These are phyloP conservation scores for Drosophila sp. DNA, from an alignment of 1,140 invertebrate species.

Conservation along the genomic window DNA sequence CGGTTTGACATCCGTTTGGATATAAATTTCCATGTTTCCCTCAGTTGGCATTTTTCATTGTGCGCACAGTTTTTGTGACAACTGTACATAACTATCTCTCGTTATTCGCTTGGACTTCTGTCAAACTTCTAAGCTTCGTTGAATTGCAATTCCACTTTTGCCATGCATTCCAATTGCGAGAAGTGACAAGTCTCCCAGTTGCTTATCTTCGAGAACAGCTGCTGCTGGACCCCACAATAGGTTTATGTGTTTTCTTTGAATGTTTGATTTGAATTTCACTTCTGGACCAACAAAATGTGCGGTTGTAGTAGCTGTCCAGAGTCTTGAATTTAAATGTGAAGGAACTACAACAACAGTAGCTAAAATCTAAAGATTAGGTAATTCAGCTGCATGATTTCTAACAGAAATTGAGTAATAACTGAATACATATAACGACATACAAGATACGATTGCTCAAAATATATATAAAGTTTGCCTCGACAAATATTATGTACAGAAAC, in stretches of 20 bases:
- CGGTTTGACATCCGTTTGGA: constrained; percentile 51
- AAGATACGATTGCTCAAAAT: too few relatives aligned
- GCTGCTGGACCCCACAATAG: constrained; percentile 32
- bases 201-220: constrained; percentile 62
- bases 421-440: too few relatives aligned
- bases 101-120: constrained; percentile 8
- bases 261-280: constrained; percentile 12
- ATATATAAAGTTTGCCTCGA: too few relatives aligned
- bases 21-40: constrained; percentile 74
- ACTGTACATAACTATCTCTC: constrained; percentile 47
- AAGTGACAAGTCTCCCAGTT: constrained; percentile 1
- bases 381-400: neutral
- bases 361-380: neutral
- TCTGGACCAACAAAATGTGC: neutral
- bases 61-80: constrained; percentile 55
- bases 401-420: too few relatives aligned
- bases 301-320: too few relatives aligned
- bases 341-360: too few relatives aligned
- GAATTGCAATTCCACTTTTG: constrained; percentile 47
- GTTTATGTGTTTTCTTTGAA: constrained; percentile 15
- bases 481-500: too few relatives aligned
- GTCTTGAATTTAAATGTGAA: too few relatives aligned
- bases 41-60: constrained; percentile 57
- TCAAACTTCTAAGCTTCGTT: constrained; percentile 40
- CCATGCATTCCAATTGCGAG: constrained; percentile 22